A percentile compares a stretch with the other conserved stretches of the same genome.
Evolutionary conservation across 2,888 invertebrate species (phyloP).

Genomic region (Philonicus albiceps): DNA sequence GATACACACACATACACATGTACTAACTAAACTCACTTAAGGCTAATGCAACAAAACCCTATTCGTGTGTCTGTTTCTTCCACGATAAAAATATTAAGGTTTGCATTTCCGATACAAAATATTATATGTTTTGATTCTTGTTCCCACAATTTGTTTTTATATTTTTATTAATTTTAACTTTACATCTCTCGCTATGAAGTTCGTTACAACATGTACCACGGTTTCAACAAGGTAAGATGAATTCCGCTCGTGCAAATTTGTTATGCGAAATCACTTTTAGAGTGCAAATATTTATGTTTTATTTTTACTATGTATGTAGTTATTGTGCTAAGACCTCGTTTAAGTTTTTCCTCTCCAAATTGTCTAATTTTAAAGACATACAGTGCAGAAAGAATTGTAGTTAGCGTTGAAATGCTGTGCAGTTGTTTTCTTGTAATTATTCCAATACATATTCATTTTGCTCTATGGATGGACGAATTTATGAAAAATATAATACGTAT

Average conservation of each 20-base stretch:
- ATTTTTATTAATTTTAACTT: neutral
- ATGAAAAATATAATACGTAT: neutral
- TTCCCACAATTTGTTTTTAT: constrained; percentile 18
- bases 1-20: constrained; percentile 15
- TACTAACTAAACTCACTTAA: constrained; percentile 15
- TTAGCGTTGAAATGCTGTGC: neutral
- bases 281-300: neutral
- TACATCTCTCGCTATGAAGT: neutral
- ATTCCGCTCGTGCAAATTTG: neutral
- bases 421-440: neutral
- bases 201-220: constrained; percentile 4
- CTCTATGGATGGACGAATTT: neutral
- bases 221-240: neutral
- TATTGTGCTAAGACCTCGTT: neutral
- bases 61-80: neutral
- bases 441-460: neutral
- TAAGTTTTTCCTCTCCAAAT: neutral
- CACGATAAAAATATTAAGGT: constrained; percentile 17
- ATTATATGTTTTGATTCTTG: constrained; percentile 37
- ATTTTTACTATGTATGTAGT: neutral
- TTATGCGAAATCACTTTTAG: neutral
- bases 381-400: neutral
- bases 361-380: neutral
- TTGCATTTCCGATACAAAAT: constrained; percentile 36
- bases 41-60: constrained; percentile 13